Evolutionary conservation across 2,113 vertebrate species (phyloP).

Genomic region (Pardalotus punctatus): DNA sequence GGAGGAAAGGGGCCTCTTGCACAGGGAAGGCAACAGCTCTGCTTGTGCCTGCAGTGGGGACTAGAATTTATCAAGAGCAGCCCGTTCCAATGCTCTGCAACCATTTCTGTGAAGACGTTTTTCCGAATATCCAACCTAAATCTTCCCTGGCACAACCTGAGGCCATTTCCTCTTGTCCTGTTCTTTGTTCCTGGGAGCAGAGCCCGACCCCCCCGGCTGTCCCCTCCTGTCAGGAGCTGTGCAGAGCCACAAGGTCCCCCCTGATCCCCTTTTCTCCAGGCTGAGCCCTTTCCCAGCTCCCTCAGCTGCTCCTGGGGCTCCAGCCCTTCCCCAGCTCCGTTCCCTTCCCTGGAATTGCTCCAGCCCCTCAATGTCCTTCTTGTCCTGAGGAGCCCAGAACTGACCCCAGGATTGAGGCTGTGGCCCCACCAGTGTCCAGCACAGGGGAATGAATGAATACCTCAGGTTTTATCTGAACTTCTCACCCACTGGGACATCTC

Average conservation of each 20-base stretch:
- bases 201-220: accelerated
- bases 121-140: not conserved
- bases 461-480: not conserved
- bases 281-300: not conserved
- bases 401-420: not conserved
- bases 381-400: not conserved
- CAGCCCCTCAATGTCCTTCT: not conserved
- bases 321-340: not conserved
- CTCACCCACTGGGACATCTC: not conserved
- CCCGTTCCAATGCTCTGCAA: not conserved
- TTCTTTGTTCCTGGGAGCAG: not conserved
- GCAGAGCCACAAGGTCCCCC: not conserved
- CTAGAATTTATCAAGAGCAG: not conserved
- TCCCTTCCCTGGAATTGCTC: not conserved
- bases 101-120: not conserved
- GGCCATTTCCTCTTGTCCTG: not conserved
- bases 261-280: not conserved
- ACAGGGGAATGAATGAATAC: not conserved
- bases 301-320: accelerated
- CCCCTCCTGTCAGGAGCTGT: not conserved
- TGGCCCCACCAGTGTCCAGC: not conserved
- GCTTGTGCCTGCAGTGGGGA: not conserved
- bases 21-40: not conserved
- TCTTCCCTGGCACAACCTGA: not conserved
- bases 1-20: not conserved